Conservation (phyloP, 2,888 invertebrate genomes). For the Thysanoteuthis rhombus region DNA sequence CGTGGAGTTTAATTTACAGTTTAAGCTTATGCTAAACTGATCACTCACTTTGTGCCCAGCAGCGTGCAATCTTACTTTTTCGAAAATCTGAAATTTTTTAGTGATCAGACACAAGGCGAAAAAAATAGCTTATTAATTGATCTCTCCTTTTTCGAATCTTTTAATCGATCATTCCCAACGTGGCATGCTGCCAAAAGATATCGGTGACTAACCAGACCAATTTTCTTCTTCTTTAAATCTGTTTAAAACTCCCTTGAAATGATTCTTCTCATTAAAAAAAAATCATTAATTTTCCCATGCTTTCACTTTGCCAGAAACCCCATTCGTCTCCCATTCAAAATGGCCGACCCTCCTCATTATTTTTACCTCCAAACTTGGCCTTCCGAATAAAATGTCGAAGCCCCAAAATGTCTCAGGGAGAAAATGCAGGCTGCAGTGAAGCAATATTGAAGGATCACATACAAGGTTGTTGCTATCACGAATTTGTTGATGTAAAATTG, state of each 20-base stretch:
- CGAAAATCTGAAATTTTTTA: too few relatives aligned
- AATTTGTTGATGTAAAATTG: constrained; percentile 12
- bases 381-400: neutral
- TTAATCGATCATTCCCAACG: too few relatives aligned
- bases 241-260: neutral
- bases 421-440: neutral
- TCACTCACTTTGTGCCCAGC: too few relatives aligned
- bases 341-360: neutral
- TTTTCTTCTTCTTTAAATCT: neutral
- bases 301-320: neutral
- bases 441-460: neutral
- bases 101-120: too few relatives aligned
- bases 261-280: neutral
- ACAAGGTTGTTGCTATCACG: neutral
- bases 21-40: too few relatives aligned
- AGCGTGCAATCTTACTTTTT: too few relatives aligned
- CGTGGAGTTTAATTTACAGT: too few relatives aligned
- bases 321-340: neutral
- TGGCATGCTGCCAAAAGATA: too few relatives aligned
- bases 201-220: too few relatives aligned
- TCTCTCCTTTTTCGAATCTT: too few relatives aligned
- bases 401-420: neutral
- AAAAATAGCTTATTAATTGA: too few relatives aligned
- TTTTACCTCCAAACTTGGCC: neutral
- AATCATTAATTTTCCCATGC: neutral